phyloP scores from a whole-genome alignment of 2,888 invertebrate genomes.

The Diarsia rubi region DNA sequence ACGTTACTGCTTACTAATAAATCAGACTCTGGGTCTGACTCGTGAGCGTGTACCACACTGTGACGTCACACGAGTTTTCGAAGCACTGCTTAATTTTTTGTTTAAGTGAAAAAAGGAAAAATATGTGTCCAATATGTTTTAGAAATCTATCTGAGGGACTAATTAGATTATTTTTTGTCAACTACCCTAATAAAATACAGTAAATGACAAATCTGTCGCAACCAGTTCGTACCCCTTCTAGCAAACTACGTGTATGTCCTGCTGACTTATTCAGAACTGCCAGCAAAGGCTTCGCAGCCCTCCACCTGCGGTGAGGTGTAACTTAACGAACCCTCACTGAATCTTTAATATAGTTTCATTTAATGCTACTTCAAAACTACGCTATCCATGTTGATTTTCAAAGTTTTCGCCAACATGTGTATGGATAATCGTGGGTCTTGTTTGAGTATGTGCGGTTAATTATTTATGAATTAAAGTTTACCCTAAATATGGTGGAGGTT shows the following conservation, averaged over 20 bases:
- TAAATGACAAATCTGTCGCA: not conserved
- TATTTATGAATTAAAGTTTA: constrained; percentile 40
- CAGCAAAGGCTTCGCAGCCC: constrained; percentile 81
- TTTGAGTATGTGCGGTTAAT: constrained; percentile 44
- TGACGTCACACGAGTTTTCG: too few relatives aligned
- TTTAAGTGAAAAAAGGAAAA: too few relatives aligned
- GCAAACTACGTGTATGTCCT: constrained; percentile 61
- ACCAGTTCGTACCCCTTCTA: constrained; percentile 64
- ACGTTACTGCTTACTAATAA: too few relatives aligned
- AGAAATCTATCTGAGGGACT: too few relatives aligned
- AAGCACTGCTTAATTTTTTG: too few relatives aligned
- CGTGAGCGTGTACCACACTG: too few relatives aligned
- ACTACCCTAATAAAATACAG: too few relatives aligned
- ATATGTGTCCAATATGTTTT: too few relatives aligned
- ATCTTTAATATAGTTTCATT: constrained; percentile 90
- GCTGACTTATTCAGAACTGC: constrained; percentile 86
- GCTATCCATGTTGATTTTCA: constrained; percentile 80
- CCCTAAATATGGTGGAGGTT: constrained; percentile 7
- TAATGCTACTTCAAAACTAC: constrained; percentile 86
- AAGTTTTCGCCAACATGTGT: constrained; percentile 66
- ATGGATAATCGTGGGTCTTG: constrained; percentile 60
- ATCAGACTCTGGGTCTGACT: too few relatives aligned
- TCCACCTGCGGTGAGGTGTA: constrained; percentile 88
- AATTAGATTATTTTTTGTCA: too few relatives aligned
- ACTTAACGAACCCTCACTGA: constrained; percentile 89